These are phyloP conservation scores for Leptodactylus fallax DNA, from an alignment of 2,797 vertebrate species.

Conservation along the genomic window DNA sequence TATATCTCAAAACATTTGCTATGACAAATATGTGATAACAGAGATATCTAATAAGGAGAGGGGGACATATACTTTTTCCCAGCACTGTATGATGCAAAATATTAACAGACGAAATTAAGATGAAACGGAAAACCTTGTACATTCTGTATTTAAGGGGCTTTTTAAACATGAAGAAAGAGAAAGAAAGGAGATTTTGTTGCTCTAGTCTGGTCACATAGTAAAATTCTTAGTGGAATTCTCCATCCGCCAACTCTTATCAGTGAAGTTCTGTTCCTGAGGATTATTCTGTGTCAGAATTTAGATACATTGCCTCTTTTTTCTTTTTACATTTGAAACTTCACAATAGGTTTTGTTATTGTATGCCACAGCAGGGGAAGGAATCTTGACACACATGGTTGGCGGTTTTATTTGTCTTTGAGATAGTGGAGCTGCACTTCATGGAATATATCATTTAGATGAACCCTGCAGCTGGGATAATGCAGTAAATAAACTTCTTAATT, in stretches of 20 bases:
- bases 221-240: constrained; percentile 31
- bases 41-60: background rate
- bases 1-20: no score
- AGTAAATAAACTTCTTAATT: constrained; percentile 61
- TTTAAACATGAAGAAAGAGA: background rate
- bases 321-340: constrained; percentile 24
- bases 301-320: background rate
- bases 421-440: constrained; percentile 31
- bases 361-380: constrained; percentile 15
- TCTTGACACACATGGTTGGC: constrained; percentile 33
- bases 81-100: background rate
- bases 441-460: constrained; percentile 41
- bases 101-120: background rate
- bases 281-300: constrained; percentile 29
- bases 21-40: background rate
- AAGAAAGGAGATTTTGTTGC: background rate
- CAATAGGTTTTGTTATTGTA: constrained; percentile 37
- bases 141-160: background rate
- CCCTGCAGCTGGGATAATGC: constrained; percentile 47
- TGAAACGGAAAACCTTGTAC: background rate
- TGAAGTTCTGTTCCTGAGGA: background rate
- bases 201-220: constrained; percentile 30
- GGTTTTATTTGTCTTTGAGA: constrained; percentile 52
- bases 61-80: background rate
- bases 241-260: constrained; percentile 28